Percentiles rank a stretch among this genome's conserved stretches.
These are phyloP conservation scores for Frankliniella intonsa DNA, from an alignment of 2,888 invertebrate species.

Conservation along the genomic window DNA sequence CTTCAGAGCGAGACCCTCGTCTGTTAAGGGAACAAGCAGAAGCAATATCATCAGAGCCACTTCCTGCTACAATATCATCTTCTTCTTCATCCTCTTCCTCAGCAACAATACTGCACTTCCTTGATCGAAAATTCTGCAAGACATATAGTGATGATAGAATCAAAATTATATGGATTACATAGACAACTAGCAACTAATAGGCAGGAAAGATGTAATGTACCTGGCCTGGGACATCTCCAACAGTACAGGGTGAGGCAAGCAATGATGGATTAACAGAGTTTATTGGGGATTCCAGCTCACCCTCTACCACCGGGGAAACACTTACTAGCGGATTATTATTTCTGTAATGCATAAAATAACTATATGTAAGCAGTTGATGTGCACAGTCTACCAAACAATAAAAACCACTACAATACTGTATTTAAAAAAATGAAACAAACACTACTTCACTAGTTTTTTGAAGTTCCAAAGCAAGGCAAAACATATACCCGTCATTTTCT, in stretches of 20 bases:
- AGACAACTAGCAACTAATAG: not conserved
- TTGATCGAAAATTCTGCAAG: constrained; percentile 43
- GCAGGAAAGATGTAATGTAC: not conserved
- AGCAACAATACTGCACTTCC: constrained; percentile 88
- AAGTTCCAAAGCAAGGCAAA: no score
- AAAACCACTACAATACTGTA: no score
- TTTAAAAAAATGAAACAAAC: no score
- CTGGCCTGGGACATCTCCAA: constrained; percentile 3
- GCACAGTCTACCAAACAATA: not conserved
- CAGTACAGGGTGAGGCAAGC: constrained; percentile 19
- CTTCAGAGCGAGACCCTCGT: constrained; percentile 75
- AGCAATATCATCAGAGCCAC: constrained; percentile 52
- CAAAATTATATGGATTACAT: not conserved
- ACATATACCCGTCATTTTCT: no score
- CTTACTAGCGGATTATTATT: constrained; percentile 5
- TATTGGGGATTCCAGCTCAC: constrained; percentile 16
- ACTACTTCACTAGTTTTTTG: no score
- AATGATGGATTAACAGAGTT: not conserved
- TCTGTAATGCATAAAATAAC: not conserved
- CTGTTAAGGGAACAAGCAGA: constrained; percentile 53
- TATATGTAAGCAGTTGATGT: not conserved
- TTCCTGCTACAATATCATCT: constrained; percentile 46
- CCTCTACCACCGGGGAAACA: constrained; percentile 11
- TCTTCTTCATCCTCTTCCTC: constrained; percentile 91
- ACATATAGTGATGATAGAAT: constrained; percentile 9